A percentile compares a stretch with the other conserved stretches of the same genome.
Conservation (phyloP, 2,113 vertebrate species). For the Egretta garzetta region DNA sequence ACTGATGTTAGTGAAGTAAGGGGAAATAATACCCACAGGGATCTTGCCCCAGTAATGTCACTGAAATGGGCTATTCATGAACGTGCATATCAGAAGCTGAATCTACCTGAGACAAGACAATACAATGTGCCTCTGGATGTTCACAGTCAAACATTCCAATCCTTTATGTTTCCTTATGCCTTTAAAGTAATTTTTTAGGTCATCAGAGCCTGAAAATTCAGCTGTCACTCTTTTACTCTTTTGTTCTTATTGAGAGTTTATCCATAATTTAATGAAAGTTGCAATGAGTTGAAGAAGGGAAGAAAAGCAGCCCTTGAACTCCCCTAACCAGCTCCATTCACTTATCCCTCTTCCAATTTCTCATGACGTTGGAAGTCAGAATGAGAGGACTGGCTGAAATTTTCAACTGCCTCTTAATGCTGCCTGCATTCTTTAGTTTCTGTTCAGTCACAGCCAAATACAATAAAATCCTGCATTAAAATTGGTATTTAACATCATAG, state of each 20-base stretch:
- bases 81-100: not conserved
- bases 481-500: not conserved
- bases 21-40: not conserved
- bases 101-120: not conserved
- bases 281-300: not conserved
- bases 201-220: conserved; percentile 30
- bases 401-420: not conserved
- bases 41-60: not conserved
- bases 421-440: not conserved
- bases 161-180: not conserved
- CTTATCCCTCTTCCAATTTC: not conserved
- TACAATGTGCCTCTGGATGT: not conserved
- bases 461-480: conserved; percentile 22
- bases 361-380: not conserved
- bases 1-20: not conserved
- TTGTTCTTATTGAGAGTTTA: conserved; percentile 17
- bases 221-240: not conserved
- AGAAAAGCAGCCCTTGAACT: not conserved
- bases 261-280: conserved; percentile 9
- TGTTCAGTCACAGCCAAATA: not conserved
- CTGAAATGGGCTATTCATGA: not conserved
- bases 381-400: not conserved
- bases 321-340: not conserved
- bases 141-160: conserved; percentile 5
- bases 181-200: conserved; percentile 31